Conservation (phyloP, 1,140 invertebrate genomes). For the Melipona quadrifasciata region DNA sequence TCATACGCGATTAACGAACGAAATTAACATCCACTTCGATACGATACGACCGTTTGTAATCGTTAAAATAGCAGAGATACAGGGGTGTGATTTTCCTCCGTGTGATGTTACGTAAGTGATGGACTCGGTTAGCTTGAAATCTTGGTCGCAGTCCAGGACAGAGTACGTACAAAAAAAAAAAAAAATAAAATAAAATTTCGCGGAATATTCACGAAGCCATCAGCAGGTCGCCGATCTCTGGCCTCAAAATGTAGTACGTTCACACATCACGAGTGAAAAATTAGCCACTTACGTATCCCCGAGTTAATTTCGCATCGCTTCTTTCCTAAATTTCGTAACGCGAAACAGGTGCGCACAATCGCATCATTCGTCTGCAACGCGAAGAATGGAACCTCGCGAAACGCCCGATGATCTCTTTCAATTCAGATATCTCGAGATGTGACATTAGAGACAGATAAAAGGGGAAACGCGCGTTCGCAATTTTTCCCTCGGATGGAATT, state of each 20-base stretch:
- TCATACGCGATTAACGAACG: not conserved
- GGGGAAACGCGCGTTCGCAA: not conserved
- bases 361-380: constrained; percentile 7
- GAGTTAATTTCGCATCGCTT: constrained; percentile 36
- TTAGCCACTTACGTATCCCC: constrained; percentile 22
- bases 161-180: too few species aligned
- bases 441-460: not conserved
- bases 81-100: too few species aligned
- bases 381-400: not conserved
- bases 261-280: constrained; percentile 24
- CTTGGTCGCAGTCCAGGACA: constrained; percentile 32
- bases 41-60: not conserved
- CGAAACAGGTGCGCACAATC: not conserved
- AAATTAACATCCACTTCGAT: not conserved
- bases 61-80: not conserved
- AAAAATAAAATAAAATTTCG: not conserved
- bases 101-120: not conserved
- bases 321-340: constrained; percentile 20
- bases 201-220: constrained; percentile 31
- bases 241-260: constrained; percentile 41
- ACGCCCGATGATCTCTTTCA: not conserved
- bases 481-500: constrained; percentile 1
- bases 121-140: not conserved
- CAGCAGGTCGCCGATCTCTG: constrained; percentile 37
- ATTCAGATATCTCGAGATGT: not conserved